Evolutionary conservation across 2,797 vertebrate genomes (phyloP), one percentile per base, ranked within the genome.

Genomic region (Phaenicophaeus curvirostris): DNA sequence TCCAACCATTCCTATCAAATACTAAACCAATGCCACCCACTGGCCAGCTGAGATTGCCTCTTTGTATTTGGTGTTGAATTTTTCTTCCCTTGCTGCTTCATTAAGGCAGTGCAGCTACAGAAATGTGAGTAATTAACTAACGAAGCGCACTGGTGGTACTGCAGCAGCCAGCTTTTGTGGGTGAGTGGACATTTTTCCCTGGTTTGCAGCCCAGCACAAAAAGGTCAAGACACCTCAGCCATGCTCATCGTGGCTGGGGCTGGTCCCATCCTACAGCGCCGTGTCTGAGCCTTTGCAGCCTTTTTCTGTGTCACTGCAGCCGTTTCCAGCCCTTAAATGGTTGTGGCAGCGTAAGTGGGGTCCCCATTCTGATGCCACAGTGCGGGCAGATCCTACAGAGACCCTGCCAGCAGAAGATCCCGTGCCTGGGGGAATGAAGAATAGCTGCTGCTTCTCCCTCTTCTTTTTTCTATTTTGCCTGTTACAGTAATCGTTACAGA

Each of bases 341-440:
- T 33, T 1, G 0, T 31, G 61, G 59, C 79, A 73, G 28, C 8
- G 5, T 19, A 15, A 44, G 30, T 39, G 11, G 6, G 25, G 27
- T 33, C 4, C 44, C 11, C 5, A 1, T 44, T 41, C 28, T 11
- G 16, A 42, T 6, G 6, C 23, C 6, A 4, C n/a, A 6, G 17
- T 27, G 16, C 62, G 13, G 72, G 20, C 54, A 50, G 44, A 51
- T 37, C 62, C 62, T 42, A 44, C 44, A 67, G 20, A 25, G 67
- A 12, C 71, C 48, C 83, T 77, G 55, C 58, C 3, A 3, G 73
- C 59, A 28, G n/a, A 74, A 18, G 14, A 33, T 79, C 63, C 76
- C 0, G 0, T 41, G 23, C 27, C 39, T 12, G 3, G 15, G 62
- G 5, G 5, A 12, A 37, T 54, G 67, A 90, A 17, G 39, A 25